phyloP scores from a whole-genome alignment of 2,797 vertebrate genomes.

The Microhierax caerulescens region DNA sequence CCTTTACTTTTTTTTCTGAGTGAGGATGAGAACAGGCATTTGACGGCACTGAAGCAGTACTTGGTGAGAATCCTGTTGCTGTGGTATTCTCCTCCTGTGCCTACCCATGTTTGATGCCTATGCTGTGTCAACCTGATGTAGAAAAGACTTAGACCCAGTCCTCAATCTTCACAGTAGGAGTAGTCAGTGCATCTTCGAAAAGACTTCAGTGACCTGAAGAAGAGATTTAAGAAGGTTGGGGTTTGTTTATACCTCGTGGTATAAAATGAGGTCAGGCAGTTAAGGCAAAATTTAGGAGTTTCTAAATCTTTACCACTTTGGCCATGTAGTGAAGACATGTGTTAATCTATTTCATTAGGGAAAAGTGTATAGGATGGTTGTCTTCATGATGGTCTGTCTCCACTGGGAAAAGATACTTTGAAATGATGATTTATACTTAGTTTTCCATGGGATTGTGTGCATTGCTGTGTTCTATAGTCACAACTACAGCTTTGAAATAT shows the following conservation, averaged over 20 bases:
- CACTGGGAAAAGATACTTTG: neutral
- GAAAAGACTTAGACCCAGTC: neutral
- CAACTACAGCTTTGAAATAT: neutral
- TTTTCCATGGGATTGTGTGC: neutral
- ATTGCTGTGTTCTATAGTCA: neutral
- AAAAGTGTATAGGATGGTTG: neutral
- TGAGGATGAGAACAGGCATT: neutral
- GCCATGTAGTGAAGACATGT: rapidly evolving
- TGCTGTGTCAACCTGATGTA: neutral
- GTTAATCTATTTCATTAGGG: neutral
- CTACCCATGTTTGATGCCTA: rapidly evolving
- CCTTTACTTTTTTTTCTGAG: neutral
- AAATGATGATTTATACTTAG: neutral
- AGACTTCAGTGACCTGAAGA: neutral
- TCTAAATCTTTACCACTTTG: neutral
- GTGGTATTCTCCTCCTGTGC: neutral
- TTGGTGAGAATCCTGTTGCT: neutral
- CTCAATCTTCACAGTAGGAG: neutral
- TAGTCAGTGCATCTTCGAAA: neutral
- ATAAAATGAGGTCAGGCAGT: neutral
- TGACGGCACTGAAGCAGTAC: neutral
- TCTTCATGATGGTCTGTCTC: neutral
- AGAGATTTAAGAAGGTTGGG: neutral
- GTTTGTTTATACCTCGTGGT: neutral
- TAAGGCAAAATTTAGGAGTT: neutral